Conservation (phyloP, 2,888 invertebrate species). For the Orthosia incerta region DNA sequence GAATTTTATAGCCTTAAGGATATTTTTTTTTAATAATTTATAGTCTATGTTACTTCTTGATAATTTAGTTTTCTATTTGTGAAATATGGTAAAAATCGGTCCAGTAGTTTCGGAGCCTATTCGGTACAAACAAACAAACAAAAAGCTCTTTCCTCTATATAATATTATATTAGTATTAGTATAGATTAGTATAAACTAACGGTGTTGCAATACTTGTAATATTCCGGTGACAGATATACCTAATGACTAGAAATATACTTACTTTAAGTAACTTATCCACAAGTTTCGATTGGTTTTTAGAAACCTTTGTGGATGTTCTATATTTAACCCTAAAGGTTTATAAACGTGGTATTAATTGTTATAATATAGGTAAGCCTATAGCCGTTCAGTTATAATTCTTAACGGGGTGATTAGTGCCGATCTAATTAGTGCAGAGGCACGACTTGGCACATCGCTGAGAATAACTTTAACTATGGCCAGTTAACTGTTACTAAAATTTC, state of each 20-base stretch:
- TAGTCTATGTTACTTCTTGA: no score
- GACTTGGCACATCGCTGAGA: constrained; percentile 14
- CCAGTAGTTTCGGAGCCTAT: no score
- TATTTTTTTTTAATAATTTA: no score
- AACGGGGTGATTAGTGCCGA: constrained; percentile 37
- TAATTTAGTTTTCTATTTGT: no score
- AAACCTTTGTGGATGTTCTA: background rate
- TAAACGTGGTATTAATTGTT: background rate
- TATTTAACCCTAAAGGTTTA: background rate
- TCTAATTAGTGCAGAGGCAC: constrained; percentile 48
- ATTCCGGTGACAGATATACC: background rate
- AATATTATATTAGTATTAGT: no score
- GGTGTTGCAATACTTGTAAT: background rate
- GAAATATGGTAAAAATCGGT: no score
- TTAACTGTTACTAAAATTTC: constrained; percentile 41
- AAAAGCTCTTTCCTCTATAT: no score
- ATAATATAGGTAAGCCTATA: background rate
- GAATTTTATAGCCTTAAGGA: no score
- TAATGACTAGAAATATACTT: background rate
- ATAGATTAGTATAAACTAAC: background rate
- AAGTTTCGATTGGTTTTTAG: background rate
- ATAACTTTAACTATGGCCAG: constrained; percentile 28
- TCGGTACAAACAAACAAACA: no score
- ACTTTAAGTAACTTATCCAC: background rate
- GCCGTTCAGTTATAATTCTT: constrained; percentile 15